Evolutionary conservation across 2,888 invertebrate species (phyloP), one percentile per base, ranked within the genome.

Genomic region (Junonia oenone): DNA sequence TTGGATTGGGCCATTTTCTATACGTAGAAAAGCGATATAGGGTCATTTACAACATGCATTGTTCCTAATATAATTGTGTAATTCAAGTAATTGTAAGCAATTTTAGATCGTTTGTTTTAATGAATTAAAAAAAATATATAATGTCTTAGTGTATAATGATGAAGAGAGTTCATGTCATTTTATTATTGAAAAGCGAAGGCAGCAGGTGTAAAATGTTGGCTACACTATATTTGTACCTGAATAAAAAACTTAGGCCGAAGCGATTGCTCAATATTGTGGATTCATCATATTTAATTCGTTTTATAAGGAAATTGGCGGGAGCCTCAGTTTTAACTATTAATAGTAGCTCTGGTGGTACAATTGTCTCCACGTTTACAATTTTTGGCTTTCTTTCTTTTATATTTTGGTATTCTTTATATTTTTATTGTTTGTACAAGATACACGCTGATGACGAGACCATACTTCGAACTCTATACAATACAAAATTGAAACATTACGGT

Each of bases 401-500:
- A 4, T 65, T 51, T 9, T 80, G 76, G 78, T 66, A 67, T 50
- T 55, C 59, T 8, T 8, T 72, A 13, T 81, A 72, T 62, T 68
- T 75, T 40, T 83, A 72, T 61, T 77, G 77, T 22, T 62, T 74
- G 2, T 78, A 68, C 51, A 69, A 53, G 58, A 65, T 75, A 14
- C 72, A 72, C 19, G 47, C 29, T 8, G 65, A 76, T 55, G 78
- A 79, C 40, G 79, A 82, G 59, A 77, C 78, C 0, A 71, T 85
- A 31, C 56, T 85, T 11, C 69, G 82, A 26, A 63, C 65, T n/a
- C 59, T 85, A 11, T 81, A 79, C 50, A 67, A 75, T 9, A 85
- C 86, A 0, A 80, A 74, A 64, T 59, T 85, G 15, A 68, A 73
- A 56, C 71, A 75, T 6, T 86, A 83, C 51, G 85, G 83, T 0